phyloP scores from a whole-genome alignment of 1,140 invertebrate genomes.

The Lepidostoma basale region DNA sequence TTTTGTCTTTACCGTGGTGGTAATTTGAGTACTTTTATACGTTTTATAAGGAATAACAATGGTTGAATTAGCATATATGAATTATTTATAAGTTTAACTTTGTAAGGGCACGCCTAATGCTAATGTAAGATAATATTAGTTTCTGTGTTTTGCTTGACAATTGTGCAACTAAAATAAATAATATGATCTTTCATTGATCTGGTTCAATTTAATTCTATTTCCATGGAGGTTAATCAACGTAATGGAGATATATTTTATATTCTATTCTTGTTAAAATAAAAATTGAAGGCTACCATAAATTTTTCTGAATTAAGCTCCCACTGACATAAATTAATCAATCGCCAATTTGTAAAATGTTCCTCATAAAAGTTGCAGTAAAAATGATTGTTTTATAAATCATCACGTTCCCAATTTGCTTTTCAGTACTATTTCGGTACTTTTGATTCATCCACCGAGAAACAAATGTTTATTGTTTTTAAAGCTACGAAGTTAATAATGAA shows the following conservation, averaged over 20 bases:
- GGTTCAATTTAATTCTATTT: neutral
- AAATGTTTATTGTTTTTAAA: too few species aligned
- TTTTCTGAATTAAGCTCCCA: too few species aligned
- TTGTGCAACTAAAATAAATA: neutral
- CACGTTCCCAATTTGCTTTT: too few species aligned
- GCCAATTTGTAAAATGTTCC: too few species aligned
- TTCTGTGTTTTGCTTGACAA: too few species aligned
- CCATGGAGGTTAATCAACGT: neutral
- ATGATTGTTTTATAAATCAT: too few species aligned
- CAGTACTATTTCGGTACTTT: too few species aligned
- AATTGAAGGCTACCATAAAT: neutral
- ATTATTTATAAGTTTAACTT: neutral
- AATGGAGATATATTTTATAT: neutral
- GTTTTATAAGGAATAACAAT: slow-evolving; percentile 11
- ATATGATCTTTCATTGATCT: neutral
- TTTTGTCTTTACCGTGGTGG: neutral
- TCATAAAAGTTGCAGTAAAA: too few species aligned
- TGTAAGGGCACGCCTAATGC: neutral
- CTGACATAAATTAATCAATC: too few species aligned
- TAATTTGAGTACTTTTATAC: slow-evolving; percentile 3
- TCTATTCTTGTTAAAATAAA: neutral
- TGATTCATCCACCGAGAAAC: too few species aligned
- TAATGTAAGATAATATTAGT: too few species aligned
- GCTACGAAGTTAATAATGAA: too few species aligned
- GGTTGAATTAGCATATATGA: slow-evolving; percentile 13